A percentile compares a stretch with the other conserved stretches of the same genome.
Conservation (phyloP, 1,140 invertebrate genomes). For the Sycophila sp. region DNA sequence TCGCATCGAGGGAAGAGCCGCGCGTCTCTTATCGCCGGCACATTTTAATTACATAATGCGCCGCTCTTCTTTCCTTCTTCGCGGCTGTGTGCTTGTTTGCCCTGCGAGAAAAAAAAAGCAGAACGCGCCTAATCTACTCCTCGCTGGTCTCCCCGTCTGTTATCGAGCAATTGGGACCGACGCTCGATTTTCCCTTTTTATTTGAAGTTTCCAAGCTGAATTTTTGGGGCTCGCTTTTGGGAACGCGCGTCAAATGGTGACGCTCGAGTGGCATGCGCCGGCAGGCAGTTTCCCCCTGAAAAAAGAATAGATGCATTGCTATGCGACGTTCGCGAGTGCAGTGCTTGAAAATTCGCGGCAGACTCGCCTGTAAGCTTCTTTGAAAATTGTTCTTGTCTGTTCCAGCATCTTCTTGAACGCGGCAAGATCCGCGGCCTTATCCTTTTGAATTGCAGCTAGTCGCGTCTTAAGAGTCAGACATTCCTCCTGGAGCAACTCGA, state of each 20-base stretch:
- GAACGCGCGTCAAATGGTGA: no score
- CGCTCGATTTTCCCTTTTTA: no score
- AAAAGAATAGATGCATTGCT: background rate
- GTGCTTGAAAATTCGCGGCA: background rate
- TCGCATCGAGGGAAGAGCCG: background rate
- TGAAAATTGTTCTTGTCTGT: constrained; percentile 50
- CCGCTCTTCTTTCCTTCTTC: background rate
- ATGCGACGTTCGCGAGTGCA: no score
- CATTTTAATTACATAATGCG: constrained; percentile 35
- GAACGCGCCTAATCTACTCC: no score
- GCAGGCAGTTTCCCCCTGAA: constrained; percentile 15
- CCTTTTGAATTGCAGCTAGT: constrained; percentile 53
- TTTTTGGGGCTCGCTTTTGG: no score
- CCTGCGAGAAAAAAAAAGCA: constrained; percentile 13
- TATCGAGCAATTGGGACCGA: no score
- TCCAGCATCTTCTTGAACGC: constrained; percentile 55
- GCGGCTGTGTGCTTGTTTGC: constrained; percentile 6
- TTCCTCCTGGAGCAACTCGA: constrained; percentile 62
- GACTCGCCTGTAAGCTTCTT: constrained; percentile 49
- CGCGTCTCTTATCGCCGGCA: constrained; percentile 32
- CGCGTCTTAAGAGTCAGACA: constrained; percentile 57
- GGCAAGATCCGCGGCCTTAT: constrained; percentile 55
- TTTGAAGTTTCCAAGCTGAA: no score
- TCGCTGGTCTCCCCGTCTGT: no score
- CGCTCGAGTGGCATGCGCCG: background rate